A percentile compares a stretch with the other conserved stretches of the same genome.
Conservation (phyloP, 2,888 invertebrate genomes). For the Drosophila fungiperda region DNA sequence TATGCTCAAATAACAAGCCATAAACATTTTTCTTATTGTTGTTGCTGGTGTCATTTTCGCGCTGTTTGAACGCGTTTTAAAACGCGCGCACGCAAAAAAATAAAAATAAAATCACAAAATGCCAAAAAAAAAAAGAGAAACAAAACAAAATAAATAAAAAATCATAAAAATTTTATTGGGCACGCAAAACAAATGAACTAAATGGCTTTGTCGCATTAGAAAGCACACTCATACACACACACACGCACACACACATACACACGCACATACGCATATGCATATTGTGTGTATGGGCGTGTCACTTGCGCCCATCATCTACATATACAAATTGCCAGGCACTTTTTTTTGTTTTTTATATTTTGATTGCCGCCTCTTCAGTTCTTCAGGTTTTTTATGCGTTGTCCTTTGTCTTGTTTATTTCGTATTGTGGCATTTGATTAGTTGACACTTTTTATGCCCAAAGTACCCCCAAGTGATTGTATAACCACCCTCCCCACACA, state of each 20-base stretch:
- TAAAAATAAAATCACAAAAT: slow-evolving; percentile 30
- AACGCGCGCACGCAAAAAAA: slow-evolving; percentile 36
- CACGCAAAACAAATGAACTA: slow-evolving; percentile 80
- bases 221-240: slow-evolving; percentile 1
- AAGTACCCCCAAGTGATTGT: slow-evolving; percentile 43
- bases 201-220: slow-evolving; percentile 75
- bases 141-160: slow-evolving; percentile 70
- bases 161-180: slow-evolving; percentile 79
- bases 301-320: slow-evolving; percentile 43
- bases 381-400: slow-evolving; percentile 47
- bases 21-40: slow-evolving; percentile 64
- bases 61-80: slow-evolving; percentile 73
- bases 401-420: slow-evolving; percentile 49
- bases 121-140: neutral
- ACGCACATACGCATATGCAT: slow-evolving; percentile 4
- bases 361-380: slow-evolving; percentile 56
- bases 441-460: slow-evolving; percentile 72
- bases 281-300: slow-evolving; percentile 33
- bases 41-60: slow-evolving; percentile 49
- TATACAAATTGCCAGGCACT: slow-evolving; percentile 71
- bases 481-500: neutral
- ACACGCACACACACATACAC: slow-evolving; percentile 10
- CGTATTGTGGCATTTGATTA: slow-evolving; percentile 67
- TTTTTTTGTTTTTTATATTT: slow-evolving; percentile 47
- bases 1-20: slow-evolving; percentile 79